Evolutionary conservation across 1,140 invertebrate species (phyloP), one percentile per base, ranked within the genome.

Genomic region (Apis laboriosa): DNA sequence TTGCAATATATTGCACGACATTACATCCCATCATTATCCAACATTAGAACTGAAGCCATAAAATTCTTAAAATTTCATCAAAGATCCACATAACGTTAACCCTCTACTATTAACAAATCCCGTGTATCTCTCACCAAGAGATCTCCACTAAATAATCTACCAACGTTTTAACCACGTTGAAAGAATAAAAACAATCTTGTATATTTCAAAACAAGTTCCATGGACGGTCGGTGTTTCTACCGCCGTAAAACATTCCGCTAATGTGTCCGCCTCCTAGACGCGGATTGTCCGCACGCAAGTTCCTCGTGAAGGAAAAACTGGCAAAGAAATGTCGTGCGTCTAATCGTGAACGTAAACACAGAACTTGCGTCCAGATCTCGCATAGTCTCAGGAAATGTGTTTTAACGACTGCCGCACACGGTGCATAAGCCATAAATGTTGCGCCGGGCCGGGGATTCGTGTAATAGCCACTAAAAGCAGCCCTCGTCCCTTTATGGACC

Each of bases 381-480:
- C 64, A 64, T 67, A 60, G 68, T 28, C 72, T 77, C 64, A 82
- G 66, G 86, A 81, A 77, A 88, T 89, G 77, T 71, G 70, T 84
- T 89, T 89, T 89, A 89, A 89, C 84, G 87, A 86, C 85, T 83
- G 79, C 78, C 81, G 84, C 87, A 89, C 85, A 89, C 79, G 72
- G 88, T 83, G 79, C 78, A 77, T 61, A 53, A 89, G 85, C 88
- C 87, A 86, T 89, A 89, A 89, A 89, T 89, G 85, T 89, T 89
- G 84, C 85, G 80, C 67, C 76, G 67, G 75, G 63, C 70, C 68
- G 63, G 73, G 71, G 84, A 89, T 89, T 83, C 83, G 85, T 87
- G 88, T 89, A 89, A 89, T 87, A 89, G 88, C 88, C 88, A 89
- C 88, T 89, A 85, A 89, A 89, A 89, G 82, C 73, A 80, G 86